A percentile compares a stretch with the other conserved stretches of the same genome.
phyloP scores from a whole-genome alignment of 1,140 invertebrate genomes.

The Drosophila saltans region DNA sequence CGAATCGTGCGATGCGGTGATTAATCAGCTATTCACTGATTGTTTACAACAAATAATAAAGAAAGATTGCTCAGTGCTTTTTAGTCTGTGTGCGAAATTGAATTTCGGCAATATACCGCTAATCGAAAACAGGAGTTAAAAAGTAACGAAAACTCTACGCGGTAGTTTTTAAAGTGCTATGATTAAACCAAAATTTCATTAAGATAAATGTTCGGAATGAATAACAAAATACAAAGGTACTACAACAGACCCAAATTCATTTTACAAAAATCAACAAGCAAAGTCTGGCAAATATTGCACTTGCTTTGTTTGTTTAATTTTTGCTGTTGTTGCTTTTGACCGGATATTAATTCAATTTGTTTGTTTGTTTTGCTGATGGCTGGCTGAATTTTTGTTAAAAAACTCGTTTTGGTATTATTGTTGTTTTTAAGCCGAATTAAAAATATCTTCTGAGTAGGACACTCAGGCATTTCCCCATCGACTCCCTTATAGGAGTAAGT shows the following conservation, averaged over 20 bases:
- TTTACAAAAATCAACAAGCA: not conserved
- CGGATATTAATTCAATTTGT: constrained; percentile 50
- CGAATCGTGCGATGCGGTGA: not conserved
- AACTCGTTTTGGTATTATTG: constrained; percentile 56
- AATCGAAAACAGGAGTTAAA: not conserved
- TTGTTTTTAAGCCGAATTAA: constrained; percentile 34
- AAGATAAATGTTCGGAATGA: not conserved
- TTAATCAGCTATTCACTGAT: not conserved
- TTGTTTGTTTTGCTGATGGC: constrained; percentile 47
- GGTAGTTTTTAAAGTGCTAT: constrained; percentile 6
- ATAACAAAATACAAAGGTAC: not conserved
- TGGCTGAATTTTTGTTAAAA: constrained; percentile 67
- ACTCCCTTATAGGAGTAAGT: not conserved
- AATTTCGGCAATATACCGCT: not conserved
- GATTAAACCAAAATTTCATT: not conserved
- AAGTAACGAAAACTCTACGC: not conserved
- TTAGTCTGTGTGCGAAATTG: not conserved
- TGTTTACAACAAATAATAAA: not conserved
- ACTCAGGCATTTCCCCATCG: constrained; percentile 24
- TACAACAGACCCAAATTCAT: not conserved
- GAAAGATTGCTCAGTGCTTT: not conserved
- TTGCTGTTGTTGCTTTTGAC: constrained; percentile 4
- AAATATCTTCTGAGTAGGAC: constrained; percentile 38
- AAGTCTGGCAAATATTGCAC: constrained; percentile 29
- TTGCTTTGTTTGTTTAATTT: constrained; percentile 37